Conservation (phyloP, 2,888 invertebrate species). For the Busseola fusca region DNA sequence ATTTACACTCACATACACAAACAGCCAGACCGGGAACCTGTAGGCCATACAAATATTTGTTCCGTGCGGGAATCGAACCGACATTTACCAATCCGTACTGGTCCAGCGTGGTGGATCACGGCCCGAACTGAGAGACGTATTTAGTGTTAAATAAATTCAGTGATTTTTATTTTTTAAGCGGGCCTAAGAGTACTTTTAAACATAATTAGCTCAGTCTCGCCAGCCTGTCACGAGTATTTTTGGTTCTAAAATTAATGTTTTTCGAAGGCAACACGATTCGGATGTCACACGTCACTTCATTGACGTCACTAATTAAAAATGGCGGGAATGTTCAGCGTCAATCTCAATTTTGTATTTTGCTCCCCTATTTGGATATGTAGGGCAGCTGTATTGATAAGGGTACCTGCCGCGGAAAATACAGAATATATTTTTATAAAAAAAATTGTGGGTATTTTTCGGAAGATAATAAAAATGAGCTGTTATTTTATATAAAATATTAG, state of each 20-base stretch:
- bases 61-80: too few relatives aligned
- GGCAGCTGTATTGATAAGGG: constrained; percentile 37
- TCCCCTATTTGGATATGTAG: constrained; percentile 32
- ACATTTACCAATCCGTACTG: too few relatives aligned
- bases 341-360: constrained; percentile 51
- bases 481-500: neutral
- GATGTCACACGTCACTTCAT: constrained; percentile 39
- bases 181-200: neutral
- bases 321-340: constrained; percentile 52
- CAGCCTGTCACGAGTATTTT: constrained; percentile 8
- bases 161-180: neutral
- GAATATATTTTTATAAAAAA: neutral
- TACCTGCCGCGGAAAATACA: constrained; percentile 15
- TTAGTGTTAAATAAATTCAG: neutral
- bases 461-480: neutral
- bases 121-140: too few relatives aligned
- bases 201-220: neutral
- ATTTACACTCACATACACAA: too few relatives aligned
- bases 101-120: too few relatives aligned
- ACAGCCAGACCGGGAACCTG: too few relatives aligned
- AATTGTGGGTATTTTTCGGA: neutral
- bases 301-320: constrained; percentile 60
- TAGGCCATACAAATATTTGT: too few relatives aligned
- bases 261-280: constrained; percentile 13
- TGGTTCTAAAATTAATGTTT: constrained; percentile 27